These are phyloP conservation scores for Nyctalus aviator DNA, from an alignment of 2,797 vertebrate genomes.

Conservation along the genomic window DNA sequence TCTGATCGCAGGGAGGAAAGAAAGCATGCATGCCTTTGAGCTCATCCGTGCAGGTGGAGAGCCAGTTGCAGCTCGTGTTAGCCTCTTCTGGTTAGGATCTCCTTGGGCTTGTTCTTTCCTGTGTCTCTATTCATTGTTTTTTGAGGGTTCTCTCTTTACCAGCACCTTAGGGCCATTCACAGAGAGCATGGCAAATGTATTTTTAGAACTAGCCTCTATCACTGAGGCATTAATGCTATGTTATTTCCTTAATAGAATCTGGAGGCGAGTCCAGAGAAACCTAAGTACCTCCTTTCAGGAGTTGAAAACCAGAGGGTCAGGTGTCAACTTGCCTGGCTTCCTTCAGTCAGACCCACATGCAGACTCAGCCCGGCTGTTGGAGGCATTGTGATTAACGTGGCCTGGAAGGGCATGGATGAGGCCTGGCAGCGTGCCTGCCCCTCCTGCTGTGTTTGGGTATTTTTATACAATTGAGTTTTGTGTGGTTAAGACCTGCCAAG, in stretches of 20 bases:
- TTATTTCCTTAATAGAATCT: background rate
- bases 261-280: background rate
- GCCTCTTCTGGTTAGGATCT: background rate
- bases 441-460: conserved; percentile 54
- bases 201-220: background rate
- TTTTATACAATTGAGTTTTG: conserved; percentile 68
- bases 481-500: conserved; percentile 74
- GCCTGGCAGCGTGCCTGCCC: background rate
- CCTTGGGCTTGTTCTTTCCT: background rate
- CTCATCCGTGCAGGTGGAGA: background rate
- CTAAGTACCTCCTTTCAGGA: background rate
- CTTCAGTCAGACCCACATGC: background rate
- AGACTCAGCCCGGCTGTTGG: background rate
- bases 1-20: background rate
- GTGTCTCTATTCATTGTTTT: background rate
- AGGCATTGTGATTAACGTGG: background rate
- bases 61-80: background rate
- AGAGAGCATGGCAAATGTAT: background rate
- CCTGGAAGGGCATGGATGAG: background rate
- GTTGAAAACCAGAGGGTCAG: background rate
- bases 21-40: background rate
- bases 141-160: background rate
- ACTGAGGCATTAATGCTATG: background rate
- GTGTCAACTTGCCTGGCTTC: background rate
- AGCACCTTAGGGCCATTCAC: background rate